These are phyloP conservation scores for Drosophila tristis DNA, from an alignment of 1,140 invertebrate genomes.

Conservation along the genomic window DNA sequence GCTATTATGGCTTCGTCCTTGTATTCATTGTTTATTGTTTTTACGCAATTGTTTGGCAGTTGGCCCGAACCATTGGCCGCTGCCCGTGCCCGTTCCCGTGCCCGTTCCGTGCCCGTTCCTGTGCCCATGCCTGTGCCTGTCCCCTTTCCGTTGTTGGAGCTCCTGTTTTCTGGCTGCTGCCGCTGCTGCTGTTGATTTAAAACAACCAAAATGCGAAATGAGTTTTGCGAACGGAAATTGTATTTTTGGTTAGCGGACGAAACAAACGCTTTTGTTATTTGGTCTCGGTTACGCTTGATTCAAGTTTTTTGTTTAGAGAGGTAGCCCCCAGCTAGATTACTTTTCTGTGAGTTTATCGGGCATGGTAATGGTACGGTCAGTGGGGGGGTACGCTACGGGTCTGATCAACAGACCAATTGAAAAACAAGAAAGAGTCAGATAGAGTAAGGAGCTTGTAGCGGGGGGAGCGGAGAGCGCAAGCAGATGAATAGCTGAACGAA, in stretches of 20 bases:
- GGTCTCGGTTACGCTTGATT: slow-evolving; percentile 30
- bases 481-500: slow-evolving; percentile 1
- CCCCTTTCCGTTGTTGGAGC: background rate
- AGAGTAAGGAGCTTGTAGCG: background rate
- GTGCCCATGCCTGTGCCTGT: slow-evolving; percentile 17
- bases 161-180: slow-evolving; percentile 7
- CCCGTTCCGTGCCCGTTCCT: slow-evolving; percentile 3
- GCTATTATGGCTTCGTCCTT: slow-evolving; percentile 27
- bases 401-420: background rate
- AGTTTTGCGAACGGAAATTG: slow-evolving; percentile 79
- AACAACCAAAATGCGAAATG: slow-evolving; percentile 80
- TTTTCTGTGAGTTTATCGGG: slow-evolving; percentile 42
- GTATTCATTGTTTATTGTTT: slow-evolving; percentile 76
- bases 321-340: slow-evolving; percentile 48
- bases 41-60: slow-evolving; percentile 78
- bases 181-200: slow-evolving; percentile 68
- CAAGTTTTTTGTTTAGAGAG: slow-evolving; percentile 55
- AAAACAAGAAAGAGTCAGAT: too few species aligned
- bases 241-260: slow-evolving; percentile 69
- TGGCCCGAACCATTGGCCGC: slow-evolving; percentile 50
- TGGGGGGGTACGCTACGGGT: too few species aligned
- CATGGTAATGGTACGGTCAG: background rate
- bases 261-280: slow-evolving; percentile 58
- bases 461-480: background rate
- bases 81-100: slow-evolving; percentile 14